Evolutionary conservation across 64 coral and sea anemone genomes (phyloP), one percentile per base, ranked within the genome.

Genomic region (Montipora foliosa): DNA sequence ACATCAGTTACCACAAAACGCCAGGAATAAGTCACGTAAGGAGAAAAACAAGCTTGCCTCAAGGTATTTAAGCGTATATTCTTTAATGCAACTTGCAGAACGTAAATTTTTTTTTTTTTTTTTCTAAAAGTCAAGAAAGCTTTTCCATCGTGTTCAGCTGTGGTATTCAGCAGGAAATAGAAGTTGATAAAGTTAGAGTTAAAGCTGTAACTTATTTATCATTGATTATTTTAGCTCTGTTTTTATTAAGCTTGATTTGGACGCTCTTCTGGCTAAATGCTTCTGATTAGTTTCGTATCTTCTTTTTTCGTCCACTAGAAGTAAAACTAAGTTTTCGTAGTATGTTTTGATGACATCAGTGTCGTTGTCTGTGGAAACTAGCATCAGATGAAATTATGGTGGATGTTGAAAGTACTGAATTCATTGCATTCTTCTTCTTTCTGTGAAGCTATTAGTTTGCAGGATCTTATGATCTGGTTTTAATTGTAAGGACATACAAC

Each of bases 41-140:
- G 98, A 99, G 82, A 99, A 99, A 85, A 99, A 99, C 79, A 99
- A 99, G 73, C 95, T 99, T 20, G 98, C 98, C 19, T 99, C 98
- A 88, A 99, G 98, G 98, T 99, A 90, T 17, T 76, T 81, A 8
- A 12, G 17, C 24, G 80, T 17, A 44, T 64, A 19, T 45, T 80
- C 17, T 21, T 67, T 24, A 3, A 68, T 68, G 11, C 11, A 68
- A 68, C 17, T 5, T 5, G 3, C 4, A 16, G 12, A 12, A 68
- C 8, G 64, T 68, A 68, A 68, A 57, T 0, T 8, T 6, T 57
- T 57, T 57, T 25, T 22, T 25, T 22, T 25, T 25, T 37, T 37
- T 37, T 37, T 37, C 37, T 2, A 73, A 19, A 17, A 79, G 0
- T 13, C 11, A 15, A 29, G 1, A 4, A 14, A 52, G 13, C 48